These are phyloP conservation scores for Poicephalus gulielmi DNA, from an alignment of 2,113 vertebrate species.

Conservation along the genomic window DNA sequence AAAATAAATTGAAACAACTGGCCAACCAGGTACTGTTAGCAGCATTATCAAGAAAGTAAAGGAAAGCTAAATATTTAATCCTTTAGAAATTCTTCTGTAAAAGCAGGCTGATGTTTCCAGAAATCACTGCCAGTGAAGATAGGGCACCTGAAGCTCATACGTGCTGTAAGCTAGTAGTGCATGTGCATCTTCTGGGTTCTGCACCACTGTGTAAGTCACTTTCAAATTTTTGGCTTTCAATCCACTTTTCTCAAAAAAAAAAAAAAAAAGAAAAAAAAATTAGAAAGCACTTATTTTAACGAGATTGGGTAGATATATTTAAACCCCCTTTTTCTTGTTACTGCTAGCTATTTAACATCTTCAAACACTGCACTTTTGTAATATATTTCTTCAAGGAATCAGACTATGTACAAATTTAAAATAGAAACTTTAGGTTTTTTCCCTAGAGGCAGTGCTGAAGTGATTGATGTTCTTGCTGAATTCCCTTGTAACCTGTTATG, in stretches of 20 bases:
- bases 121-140: not conserved
- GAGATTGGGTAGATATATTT: not conserved
- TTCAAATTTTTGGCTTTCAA: not conserved
- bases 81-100: not conserved
- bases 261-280: not conserved
- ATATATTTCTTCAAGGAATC: not conserved
- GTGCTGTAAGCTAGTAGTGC: not conserved
- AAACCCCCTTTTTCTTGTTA: not conserved
- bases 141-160: not conserved
- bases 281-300: not conserved
- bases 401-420: not conserved
- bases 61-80: not conserved
- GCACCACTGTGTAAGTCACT: not conserved
- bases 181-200: not conserved
- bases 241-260: not conserved
- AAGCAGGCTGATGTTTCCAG: not conserved
- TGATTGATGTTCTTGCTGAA: fast-evolving
- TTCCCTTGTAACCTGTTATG: not conserved
- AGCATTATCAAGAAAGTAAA: not conserved
- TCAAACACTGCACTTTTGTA: not conserved
- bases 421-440: not conserved
- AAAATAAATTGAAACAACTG: not conserved
- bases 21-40: not conserved
- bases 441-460: not conserved
- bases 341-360: not conserved